Evolutionary conservation across 2,113 vertebrate species (phyloP).

Genomic region (Balaeniceps rex): DNA sequence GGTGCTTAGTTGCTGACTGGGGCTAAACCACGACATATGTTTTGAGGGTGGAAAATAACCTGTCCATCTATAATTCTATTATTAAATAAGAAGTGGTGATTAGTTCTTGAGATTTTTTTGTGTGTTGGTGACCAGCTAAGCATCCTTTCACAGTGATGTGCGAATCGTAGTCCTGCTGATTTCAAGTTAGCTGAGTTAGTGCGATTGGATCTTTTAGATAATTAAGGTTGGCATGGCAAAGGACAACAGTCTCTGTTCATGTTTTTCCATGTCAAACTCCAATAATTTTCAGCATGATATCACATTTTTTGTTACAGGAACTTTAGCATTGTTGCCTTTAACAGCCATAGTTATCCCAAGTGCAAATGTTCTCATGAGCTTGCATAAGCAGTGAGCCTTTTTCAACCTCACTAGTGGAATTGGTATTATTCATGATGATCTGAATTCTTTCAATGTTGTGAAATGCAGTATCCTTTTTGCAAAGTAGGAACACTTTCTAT

Average conservation of each 20-base stretch:
- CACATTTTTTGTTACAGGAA: background rate
- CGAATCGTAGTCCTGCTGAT: background rate
- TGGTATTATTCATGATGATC: background rate
- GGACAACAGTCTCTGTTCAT: background rate
- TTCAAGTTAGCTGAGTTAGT: background rate
- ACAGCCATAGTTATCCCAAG: background rate
- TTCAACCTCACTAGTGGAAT: background rate
- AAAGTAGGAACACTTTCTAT: background rate
- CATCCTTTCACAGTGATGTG: background rate
- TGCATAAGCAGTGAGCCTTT: background rate
- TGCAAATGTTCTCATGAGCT: constrained; percentile 1
- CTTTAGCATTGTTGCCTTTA: background rate
- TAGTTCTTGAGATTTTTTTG: background rate
- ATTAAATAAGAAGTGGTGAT: background rate
- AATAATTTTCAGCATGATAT: background rate
- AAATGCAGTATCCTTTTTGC: background rate
- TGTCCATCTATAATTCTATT: background rate
- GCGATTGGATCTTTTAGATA: background rate
- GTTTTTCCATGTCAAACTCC: background rate
- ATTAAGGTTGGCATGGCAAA: background rate
- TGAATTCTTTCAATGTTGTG: constrained; percentile 25
- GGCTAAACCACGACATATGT: too few species aligned
- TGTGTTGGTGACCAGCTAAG: background rate
- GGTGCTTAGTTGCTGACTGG: too few species aligned
- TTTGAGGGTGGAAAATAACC: background rate